These are phyloP conservation scores for Stigmatopora nigra DNA, from an alignment of 2,113 vertebrate genomes.

Conservation along the genomic window DNA sequence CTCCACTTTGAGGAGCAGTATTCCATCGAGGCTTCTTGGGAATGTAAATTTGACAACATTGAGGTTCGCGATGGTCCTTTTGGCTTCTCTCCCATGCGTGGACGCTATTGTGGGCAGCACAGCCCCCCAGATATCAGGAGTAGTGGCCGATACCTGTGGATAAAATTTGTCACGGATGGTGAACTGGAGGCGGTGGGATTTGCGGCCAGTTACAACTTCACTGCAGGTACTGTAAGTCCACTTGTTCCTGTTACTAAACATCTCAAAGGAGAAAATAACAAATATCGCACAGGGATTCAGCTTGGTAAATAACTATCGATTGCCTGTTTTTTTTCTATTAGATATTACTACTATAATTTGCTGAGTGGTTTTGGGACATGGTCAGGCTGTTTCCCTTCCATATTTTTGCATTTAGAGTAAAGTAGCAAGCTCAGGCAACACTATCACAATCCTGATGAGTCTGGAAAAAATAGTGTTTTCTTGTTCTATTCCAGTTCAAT, in stretches of 20 bases:
- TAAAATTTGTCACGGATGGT: constrained; percentile 98
- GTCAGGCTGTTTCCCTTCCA: constrained; percentile 11
- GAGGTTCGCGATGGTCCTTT: constrained; percentile 98
- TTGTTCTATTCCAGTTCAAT: background rate
- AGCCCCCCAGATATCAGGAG: constrained; percentile 94
- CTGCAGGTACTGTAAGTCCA: constrained; percentile 74
- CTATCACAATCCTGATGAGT: constrained; percentile 17
- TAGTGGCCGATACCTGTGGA: constrained; percentile 95
- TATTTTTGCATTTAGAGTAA: constrained; percentile 8
- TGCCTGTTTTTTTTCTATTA: constrained; percentile 42
- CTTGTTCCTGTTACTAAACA: constrained; percentile 14
- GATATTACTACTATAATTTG: constrained; percentile 25
- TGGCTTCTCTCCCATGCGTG: constrained; percentile 94
- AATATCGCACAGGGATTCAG: constrained; percentile 25
- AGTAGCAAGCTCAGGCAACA: constrained; percentile 5
- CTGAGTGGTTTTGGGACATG: constrained; percentile 13
- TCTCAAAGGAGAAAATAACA: constrained; percentile 32
- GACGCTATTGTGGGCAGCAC: constrained; percentile 94
- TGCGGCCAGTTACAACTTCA: constrained; percentile 96
- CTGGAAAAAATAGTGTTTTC: background rate
- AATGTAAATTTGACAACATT: constrained; percentile 99
- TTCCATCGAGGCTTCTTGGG: constrained; percentile 97
- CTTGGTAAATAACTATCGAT: constrained; percentile 43
- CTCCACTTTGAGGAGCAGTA: constrained; percentile 97
- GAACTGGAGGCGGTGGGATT: constrained; percentile 97